Conservation (phyloP, 2,888 invertebrate species). For the Mimas tiliae region DNA sequence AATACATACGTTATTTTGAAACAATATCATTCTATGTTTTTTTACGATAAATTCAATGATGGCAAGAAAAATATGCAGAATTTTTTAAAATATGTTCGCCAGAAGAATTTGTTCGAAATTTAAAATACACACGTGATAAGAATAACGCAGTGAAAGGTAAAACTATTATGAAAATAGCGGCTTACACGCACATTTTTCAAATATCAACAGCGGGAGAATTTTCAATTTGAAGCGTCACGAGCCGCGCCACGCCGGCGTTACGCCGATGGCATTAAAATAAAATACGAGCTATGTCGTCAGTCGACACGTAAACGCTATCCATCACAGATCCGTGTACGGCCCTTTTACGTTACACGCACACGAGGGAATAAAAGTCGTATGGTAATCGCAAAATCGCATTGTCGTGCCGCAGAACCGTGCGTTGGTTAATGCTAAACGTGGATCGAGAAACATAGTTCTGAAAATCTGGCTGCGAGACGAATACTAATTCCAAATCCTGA, state of each 20-base stretch:
- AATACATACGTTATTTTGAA: too few species aligned
- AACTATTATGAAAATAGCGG: slow-evolving; percentile 26
- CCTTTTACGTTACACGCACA: slow-evolving; percentile 53
- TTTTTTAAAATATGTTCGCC: background rate
- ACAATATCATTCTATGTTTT: too few species aligned
- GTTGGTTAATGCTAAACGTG: background rate
- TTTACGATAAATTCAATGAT: too few species aligned
- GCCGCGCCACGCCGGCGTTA: slow-evolving; percentile 56
- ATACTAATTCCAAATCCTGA: background rate
- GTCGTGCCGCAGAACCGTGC: background rate
- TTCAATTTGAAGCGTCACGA: slow-evolving; percentile 79
- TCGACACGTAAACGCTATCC: slow-evolving; percentile 81
- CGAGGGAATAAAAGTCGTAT: slow-evolving; percentile 47
- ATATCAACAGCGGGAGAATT: slow-evolving; percentile 73
- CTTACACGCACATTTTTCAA: slow-evolving; percentile 51
- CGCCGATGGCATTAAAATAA: slow-evolving; percentile 78
- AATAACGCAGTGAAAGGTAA: slow-evolving; percentile 18
- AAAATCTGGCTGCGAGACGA: background rate
- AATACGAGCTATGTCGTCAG: slow-evolving; percentile 70
- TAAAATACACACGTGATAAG: slow-evolving; percentile 17
- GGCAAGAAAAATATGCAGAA: too few species aligned
- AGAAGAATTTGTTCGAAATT: background rate
- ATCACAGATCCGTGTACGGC: slow-evolving; percentile 66
- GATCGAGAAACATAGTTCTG: background rate
- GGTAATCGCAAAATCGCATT: slow-evolving; percentile 10